Evolutionary conservation across 1,140 invertebrate genomes (phyloP).

Genomic region (Oryctes rhinoceros): DNA sequence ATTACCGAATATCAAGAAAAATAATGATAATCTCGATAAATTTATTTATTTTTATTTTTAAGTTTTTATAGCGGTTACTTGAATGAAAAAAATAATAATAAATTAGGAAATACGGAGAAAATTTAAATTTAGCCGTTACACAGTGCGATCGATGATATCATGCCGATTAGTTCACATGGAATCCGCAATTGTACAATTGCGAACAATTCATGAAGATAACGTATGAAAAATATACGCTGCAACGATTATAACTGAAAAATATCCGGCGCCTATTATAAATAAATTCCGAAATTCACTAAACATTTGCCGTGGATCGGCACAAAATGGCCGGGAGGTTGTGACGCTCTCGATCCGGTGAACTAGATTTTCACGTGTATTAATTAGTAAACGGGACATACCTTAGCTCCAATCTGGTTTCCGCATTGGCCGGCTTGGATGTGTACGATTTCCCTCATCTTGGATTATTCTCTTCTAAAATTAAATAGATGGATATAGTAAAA

Average conservation of each 20-base stretch:
- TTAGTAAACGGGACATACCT: conserved; percentile 50
- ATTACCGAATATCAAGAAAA: not conserved
- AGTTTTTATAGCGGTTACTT: too few species aligned
- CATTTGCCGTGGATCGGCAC: not conserved
- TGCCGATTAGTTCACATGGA: not conserved
- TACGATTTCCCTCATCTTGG: conserved; percentile 78
- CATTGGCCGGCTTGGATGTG: conserved; percentile 81
- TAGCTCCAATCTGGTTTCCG: conserved; percentile 68
- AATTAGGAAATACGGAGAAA: not conserved
- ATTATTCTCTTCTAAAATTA: conserved; percentile 36
- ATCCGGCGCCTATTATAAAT: too few species aligned
- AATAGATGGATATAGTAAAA: conserved; percentile 24
- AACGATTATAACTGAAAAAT: too few species aligned
- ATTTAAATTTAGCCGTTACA: conserved; percentile 24
- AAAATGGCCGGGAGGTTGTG: not conserved
- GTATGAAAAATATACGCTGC: too few species aligned
- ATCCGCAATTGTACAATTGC: not conserved
- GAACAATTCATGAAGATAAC: too few species aligned
- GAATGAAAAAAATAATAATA: too few species aligned
- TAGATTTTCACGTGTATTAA: not conserved
- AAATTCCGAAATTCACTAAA: not conserved
- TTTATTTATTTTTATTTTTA: too few species aligned
- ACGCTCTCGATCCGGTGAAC: not conserved
- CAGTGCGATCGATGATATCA: not conserved
- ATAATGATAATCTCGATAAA: too few species aligned